These are phyloP conservation scores for Pterophyllum scalare DNA, from an alignment of 2,113 vertebrate species.

Conservation along the genomic window DNA sequence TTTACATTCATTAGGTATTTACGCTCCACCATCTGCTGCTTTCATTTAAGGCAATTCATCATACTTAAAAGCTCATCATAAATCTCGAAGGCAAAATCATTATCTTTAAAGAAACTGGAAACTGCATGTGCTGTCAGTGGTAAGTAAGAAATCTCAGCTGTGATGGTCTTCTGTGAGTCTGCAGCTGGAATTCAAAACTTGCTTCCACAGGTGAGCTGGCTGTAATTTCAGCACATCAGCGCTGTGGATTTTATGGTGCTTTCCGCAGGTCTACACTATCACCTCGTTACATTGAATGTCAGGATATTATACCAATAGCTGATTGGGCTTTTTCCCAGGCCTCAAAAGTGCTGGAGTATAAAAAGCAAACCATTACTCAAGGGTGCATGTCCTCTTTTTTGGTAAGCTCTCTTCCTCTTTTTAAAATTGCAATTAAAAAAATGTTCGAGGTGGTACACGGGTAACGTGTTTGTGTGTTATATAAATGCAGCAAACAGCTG, in stretches of 20 bases:
- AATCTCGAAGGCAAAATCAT: background rate
- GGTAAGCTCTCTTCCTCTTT: background rate
- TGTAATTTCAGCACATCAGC: constrained; percentile 48
- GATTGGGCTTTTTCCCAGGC: background rate
- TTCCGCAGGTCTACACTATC: constrained; percentile 65
- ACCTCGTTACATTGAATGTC: background rate
- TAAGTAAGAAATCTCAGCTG: background rate
- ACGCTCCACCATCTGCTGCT: background rate
- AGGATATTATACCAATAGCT: background rate
- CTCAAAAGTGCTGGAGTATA: background rate
- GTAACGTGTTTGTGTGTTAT: background rate
- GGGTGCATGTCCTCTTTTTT: background rate
- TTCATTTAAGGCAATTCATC: background rate
- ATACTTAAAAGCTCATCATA: background rate
- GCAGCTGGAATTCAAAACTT: constrained; percentile 54
- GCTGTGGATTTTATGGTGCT: constrained; percentile 73
- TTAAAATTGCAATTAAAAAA: background rate
- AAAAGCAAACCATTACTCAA: background rate
- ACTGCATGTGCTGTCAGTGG: background rate
- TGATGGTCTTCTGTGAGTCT: background rate
- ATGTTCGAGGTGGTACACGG: background rate
- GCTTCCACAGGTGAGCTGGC: constrained; percentile 54
- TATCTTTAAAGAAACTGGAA: constrained; percentile 17
- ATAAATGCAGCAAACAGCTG: background rate
- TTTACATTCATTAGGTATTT: background rate